A percentile compares a stretch with the other conserved stretches of the same genome.
phyloP scores from a whole-genome alignment of 2,113 vertebrate species.

The Triplophysa siluroides region DNA sequence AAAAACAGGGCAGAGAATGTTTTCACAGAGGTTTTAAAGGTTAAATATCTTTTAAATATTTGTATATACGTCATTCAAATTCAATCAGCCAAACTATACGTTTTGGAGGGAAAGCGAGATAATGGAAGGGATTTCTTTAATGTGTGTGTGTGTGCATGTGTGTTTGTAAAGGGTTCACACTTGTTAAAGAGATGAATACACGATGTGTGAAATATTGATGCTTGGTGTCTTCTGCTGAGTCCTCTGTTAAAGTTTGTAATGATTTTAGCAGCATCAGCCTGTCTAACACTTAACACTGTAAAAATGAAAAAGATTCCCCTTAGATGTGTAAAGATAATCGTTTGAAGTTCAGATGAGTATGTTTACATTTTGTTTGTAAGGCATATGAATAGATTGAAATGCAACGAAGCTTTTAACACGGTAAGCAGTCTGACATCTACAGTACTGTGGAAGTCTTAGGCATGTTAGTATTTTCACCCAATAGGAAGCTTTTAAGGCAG shows the following conservation, averaged over 20 bases:
- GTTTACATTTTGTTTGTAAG: no score
- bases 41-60: slow-evolving; percentile 18
- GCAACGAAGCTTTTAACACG: no score
- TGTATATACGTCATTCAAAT: background rate
- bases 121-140: background rate
- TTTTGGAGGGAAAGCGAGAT: background rate
- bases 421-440: no score
- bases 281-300: background rate
- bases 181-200: slow-evolving; percentile 32
- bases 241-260: slow-evolving; percentile 28
- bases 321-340: no score
- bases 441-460: no score
- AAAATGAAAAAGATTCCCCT: no score
- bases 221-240: slow-evolving; percentile 10
- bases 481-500: no score
- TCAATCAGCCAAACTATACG: background rate
- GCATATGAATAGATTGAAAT: no score
- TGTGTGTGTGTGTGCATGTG: background rate
- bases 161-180: slow-evolving; percentile 5
- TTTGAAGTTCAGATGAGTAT: no score
- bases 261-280: slow-evolving; percentile 7
- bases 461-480: no score
- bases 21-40: background rate
- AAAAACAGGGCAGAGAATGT: background rate
- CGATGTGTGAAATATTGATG: slow-evolving; percentile 38